Conservation (phyloP, 1,140 invertebrate species). For the Saxidomus purpurata region DNA sequence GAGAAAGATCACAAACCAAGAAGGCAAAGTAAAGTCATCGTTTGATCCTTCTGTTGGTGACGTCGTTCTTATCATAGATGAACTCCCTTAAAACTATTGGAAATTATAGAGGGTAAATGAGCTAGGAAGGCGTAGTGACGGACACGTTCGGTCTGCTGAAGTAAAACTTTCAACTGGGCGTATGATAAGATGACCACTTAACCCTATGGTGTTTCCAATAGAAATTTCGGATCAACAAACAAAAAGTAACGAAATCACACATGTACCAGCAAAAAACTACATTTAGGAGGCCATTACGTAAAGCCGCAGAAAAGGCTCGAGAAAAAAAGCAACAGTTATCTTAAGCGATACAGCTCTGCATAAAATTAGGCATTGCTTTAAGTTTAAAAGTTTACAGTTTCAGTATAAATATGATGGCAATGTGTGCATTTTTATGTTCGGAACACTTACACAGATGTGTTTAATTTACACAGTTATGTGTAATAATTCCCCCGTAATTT, state of each 20-base stretch:
- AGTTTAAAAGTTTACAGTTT: not conserved
- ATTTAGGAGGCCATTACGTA: not conserved
- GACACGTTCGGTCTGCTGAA: constrained; percentile 10
- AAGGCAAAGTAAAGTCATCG: not conserved
- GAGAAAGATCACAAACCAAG: not conserved
- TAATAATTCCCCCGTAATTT: no score
- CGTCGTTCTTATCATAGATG: constrained; percentile 10
- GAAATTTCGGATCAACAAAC: not conserved
- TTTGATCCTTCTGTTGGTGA: not conserved
- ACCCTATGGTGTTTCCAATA: constrained; percentile 39
- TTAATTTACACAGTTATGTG: no score
- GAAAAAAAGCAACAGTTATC: no score
- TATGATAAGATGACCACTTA: constrained; percentile 20
- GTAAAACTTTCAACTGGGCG: constrained; percentile 23
- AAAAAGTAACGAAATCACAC: not conserved
- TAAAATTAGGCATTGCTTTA: not conserved
- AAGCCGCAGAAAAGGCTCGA: not conserved
- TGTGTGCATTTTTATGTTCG: no score
- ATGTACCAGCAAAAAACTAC: not conserved
- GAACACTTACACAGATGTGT: no score
- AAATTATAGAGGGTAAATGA: constrained; percentile 11
- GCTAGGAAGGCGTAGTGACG: not conserved
- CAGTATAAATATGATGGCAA: not conserved
- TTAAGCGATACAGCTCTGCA: no score
- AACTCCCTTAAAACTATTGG: not conserved